Base-by-base conservation (phyloP, 2,888 invertebrate species). In the Melangyna quadrimaculata region DNA sequence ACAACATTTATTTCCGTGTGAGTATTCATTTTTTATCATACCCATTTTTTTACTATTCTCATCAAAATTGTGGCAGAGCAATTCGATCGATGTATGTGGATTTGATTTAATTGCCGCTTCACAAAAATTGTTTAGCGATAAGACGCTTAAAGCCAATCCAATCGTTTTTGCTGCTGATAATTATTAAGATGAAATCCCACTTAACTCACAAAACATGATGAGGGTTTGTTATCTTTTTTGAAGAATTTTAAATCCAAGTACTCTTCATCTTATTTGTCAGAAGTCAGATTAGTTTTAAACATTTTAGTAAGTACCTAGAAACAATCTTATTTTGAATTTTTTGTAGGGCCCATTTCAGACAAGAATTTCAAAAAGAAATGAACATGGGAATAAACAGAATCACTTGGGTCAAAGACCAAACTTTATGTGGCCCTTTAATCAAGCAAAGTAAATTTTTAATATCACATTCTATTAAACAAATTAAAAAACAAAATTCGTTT, bases 1-100 rank as follows among this genome's bases (percentile, higher is more conserved):
- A 97, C 98, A 51, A 97, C 98, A 59, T 94, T 96, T 19, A 95
- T 98, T 90, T 97, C 98, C 77, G 95, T 98, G 96, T 97, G 93
- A 95, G 95, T 51, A 51, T 51, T 51, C 1, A n/a, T 51, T n/a
- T 27, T 3, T 19, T 45, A 43, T 3, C 94, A 88, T 32, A 17
- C 3, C 27, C 6, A 22, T n/a, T 59, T 29, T 10, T 12, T 40
- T 14, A 1, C 8, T 29, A 17, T 24, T 32, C 8, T 7, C 5
- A 55, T 14, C 3, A 35, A 37, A 24, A 17, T 27, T 24, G 1
- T 8, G n/a, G 0, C 8, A 22, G 14, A 8, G 59, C 9, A 48
- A 48, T 48, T 24, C 2, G 14, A 48, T 48, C 14, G 14, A 6
- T 29, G 9, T 14, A 2, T 12, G 12, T 17, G 14, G 19, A n/a